A percentile compares a stretch with the other conserved stretches of the same genome.
These are phyloP conservation scores for Chouioia cunea DNA, from an alignment of 2,888 invertebrate species.

Conservation along the genomic window DNA sequence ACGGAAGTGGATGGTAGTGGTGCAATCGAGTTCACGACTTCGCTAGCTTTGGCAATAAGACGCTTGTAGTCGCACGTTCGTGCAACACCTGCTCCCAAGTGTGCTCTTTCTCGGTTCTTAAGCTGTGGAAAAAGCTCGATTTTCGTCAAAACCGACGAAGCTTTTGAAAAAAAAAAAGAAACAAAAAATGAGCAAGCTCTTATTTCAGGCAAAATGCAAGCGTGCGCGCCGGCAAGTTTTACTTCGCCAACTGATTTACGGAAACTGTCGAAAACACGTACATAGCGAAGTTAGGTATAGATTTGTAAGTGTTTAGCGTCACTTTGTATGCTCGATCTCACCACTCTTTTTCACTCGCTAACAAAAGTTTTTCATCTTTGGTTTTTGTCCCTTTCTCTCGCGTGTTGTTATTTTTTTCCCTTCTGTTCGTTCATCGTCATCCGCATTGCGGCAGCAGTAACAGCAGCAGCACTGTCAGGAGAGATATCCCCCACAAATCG, in stretches of 20 bases:
- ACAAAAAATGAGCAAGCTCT: too few relatives aligned
- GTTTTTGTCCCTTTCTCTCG: conserved; percentile 12
- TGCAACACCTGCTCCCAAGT: conserved; percentile 63
- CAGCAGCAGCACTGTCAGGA: conserved; percentile 2
- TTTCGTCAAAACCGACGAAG: conserved; percentile 7
- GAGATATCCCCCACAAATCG: conserved; percentile 13
- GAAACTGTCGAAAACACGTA: conserved; percentile 1
- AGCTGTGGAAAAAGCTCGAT: background rate
- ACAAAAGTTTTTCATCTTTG: conserved; percentile 11
- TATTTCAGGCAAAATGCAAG: too few relatives aligned
- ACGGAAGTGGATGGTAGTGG: background rate
- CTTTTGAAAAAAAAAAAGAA: background rate
- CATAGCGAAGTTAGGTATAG: background rate
- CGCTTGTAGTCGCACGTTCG: conserved; percentile 45
- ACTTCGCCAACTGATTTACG: too few relatives aligned
- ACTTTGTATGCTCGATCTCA: background rate
- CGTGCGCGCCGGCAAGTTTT: too few relatives aligned
- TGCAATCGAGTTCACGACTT: conserved; percentile 47
- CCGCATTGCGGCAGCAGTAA: conserved; percentile 40
- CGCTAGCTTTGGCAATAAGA: conserved; percentile 58
- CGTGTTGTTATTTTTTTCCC: conserved; percentile 7
- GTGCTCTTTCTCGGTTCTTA: conserved; percentile 44
- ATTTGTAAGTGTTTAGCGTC: background rate
- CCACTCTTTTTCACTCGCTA: background rate
- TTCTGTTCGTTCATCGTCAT: conserved; percentile 18